Percentiles rank a stretch among this genome's conserved stretches.
Evolutionary conservation across 2,888 invertebrate species (phyloP).

Genomic region (Drosophila setosimentum): DNA sequence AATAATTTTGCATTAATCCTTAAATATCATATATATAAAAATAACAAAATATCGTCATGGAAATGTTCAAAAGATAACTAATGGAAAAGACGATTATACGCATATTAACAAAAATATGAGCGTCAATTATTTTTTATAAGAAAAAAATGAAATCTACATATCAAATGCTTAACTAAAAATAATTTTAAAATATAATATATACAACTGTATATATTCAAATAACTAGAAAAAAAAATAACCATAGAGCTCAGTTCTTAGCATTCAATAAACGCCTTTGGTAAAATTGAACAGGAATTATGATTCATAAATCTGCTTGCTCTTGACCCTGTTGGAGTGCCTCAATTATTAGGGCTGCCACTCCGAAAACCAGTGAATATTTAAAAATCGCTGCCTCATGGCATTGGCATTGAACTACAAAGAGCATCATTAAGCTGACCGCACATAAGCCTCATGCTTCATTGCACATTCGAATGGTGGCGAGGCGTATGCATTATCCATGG

Average conservation of each 20-base stretch:
- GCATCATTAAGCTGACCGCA: conserved; percentile 16
- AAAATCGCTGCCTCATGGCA: conserved; percentile 18
- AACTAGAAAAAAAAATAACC: not conserved
- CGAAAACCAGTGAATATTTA: conserved; percentile 12
- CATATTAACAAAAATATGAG: no score
- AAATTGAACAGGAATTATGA: conserved; percentile 1
- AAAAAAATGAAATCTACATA: no score
- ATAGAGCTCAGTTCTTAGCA: not conserved
- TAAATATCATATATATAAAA: no score
- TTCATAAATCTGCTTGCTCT: conserved; percentile 26
- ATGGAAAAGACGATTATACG: no score
- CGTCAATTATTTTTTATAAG: no score
- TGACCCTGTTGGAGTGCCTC: conserved; percentile 20
- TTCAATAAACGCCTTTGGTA: not conserved
- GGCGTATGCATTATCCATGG: conserved; percentile 35
- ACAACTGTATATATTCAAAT: not conserved
- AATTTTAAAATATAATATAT: not conserved
- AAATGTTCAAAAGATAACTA: not conserved
- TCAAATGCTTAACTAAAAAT: not conserved
- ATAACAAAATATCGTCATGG: no score
- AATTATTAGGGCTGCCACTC: conserved; percentile 51
- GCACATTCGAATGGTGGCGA: conserved; percentile 24
- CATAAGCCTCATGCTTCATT: conserved; percentile 31
- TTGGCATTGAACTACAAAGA: conserved; percentile 46
- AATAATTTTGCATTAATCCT: not conserved